Evolutionary conservation across 1,140 invertebrate genomes (phyloP), one percentile per base, ranked within the genome.

Genomic region (Microplitis mediator): DNA sequence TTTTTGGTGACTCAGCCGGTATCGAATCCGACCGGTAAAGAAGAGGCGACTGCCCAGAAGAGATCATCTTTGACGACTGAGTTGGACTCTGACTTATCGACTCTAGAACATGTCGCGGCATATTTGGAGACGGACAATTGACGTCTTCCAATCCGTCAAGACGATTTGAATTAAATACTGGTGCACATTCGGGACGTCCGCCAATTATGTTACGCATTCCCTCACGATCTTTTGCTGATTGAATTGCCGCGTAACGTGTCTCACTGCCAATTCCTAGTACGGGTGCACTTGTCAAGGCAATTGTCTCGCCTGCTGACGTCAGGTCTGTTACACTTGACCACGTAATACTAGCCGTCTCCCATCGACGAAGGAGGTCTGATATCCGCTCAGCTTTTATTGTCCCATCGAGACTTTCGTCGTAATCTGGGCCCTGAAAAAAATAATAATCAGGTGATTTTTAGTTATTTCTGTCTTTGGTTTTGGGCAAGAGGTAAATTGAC

Each of bases 341-440:
- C 9, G 78, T 80, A 51, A 82, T 78, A 50, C 84, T 85, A 0
- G 83, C 83, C 1, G 83, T 67, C 54, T 87, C 84, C 85, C 84
- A 87, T 11, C 82, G 81, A 50, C 81, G 81, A 13, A 86, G 75
- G 0, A 86, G 71, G 4, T 76, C 77, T 0, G 80, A 78, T 0
- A 82, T 79, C n/a, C 81, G 80, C 36, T 87, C 85, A 0, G 78
- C 80, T 34, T 75, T 75, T n/a, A 73, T 52, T 1, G 75, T 63
- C 0, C 77, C 79, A 62, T 87, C 85, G 3, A 82, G 58, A 65
- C 70, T 83, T 65, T 87, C 85, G 75, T 93, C 92, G 78, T 93
- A 93, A 77, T 93, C 92, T 65, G 90, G 91, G 71, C 92, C 92
- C 92, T 93, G 84, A 3, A 83, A 82, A n/a, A 14, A 51, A 35